Conservation (phyloP, 2,888 invertebrate species). For the Gryllus longicercus region DNA sequence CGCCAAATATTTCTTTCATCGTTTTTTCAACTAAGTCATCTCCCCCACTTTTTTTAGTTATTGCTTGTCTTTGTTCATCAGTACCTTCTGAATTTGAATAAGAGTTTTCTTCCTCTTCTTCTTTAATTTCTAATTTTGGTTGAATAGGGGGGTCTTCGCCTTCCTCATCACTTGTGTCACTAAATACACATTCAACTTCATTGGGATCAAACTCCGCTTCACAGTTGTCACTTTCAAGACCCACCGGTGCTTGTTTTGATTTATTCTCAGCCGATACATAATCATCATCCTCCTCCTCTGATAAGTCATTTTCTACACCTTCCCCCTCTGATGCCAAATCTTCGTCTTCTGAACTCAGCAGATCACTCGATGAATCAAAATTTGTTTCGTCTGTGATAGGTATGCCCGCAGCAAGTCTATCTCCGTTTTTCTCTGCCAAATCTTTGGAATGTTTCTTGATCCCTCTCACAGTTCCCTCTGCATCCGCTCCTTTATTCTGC, state of each 20-base stretch:
- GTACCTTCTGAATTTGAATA: neutral
- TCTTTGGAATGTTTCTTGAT: conserved; percentile 17
- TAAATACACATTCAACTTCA: conserved; percentile 49
- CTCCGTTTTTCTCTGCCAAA: neutral
- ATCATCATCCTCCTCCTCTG: conserved; percentile 34
- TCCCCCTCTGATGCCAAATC: conserved; percentile 29
- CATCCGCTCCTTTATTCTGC: neutral
- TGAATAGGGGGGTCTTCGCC: conserved; percentile 1
- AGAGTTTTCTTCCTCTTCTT: neutral
- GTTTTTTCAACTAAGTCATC: conserved; percentile 24
- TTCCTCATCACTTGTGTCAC: conserved; percentile 50
- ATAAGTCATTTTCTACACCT: conserved; percentile 30
- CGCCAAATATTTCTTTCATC: conserved; percentile 26
- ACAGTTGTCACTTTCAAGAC: conserved; percentile 27
- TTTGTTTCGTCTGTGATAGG: conserved; percentile 24
- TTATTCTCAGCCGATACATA: conserved; percentile 24
- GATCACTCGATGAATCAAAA: conserved; percentile 31
- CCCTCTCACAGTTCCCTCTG: neutral
- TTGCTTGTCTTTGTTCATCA: neutral
- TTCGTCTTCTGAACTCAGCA: conserved; percentile 28
- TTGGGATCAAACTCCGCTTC: conserved; percentile 45
- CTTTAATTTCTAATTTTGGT: conserved; percentile 22
- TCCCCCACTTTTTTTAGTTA: neutral
- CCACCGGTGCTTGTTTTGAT: neutral
- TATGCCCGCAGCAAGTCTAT: neutral